A percentile compares a stretch with the other conserved stretches of the same genome.
These are phyloP conservation scores for Caenorhabditis imperialis DNA, from an alignment of 2,888 invertebrate genomes.

Conservation along the genomic window DNA sequence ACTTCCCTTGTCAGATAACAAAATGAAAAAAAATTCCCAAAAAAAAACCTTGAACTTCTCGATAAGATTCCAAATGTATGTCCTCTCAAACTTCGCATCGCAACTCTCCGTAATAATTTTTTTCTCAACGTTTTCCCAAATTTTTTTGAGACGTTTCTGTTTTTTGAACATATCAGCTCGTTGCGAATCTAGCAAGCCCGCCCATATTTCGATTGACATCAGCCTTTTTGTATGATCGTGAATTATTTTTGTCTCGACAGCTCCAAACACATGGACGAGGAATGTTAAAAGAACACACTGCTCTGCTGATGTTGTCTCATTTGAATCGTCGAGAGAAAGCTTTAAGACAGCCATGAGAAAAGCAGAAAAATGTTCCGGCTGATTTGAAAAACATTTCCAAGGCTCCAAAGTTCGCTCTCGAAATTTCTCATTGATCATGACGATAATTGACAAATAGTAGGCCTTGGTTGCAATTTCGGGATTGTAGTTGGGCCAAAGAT, in stretches of 20 bases:
- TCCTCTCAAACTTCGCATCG: slow-evolving; percentile 79
- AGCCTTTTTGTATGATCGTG: slow-evolving; percentile 91
- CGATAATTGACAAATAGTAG: slow-evolving; percentile 88
- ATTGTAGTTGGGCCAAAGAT: slow-evolving; percentile 94
- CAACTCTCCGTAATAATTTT: slow-evolving; percentile 34
- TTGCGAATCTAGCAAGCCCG: slow-evolving; percentile 85
- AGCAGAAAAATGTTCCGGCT: slow-evolving; percentile 77
- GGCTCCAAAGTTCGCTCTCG: slow-evolving; percentile 91
- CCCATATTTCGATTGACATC: slow-evolving; percentile 94
- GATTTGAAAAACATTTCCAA: slow-evolving; percentile 85
- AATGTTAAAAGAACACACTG: slow-evolving; percentile 91
- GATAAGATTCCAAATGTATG: slow-evolving; percentile 89
- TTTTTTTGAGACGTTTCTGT: slow-evolving; percentile 80
- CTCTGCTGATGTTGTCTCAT: slow-evolving; percentile 82
- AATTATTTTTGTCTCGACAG: slow-evolving; percentile 94
- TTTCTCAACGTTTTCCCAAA: slow-evolving; percentile 50
- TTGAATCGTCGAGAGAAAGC: slow-evolving; percentile 82
- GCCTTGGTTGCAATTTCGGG: slow-evolving; percentile 80
- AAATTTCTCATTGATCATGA: slow-evolving; percentile 98
- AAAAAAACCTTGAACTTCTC: slow-evolving; percentile 93
- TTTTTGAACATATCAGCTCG: slow-evolving; percentile 89
- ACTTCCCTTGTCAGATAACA: too few relatives aligned
- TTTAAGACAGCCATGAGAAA: slow-evolving; percentile 78
- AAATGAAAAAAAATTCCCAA: too few relatives aligned
- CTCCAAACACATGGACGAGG: slow-evolving; percentile 95